Conservation (phyloP, 2,888 invertebrate genomes). For the Cistogaster globosa region DNA sequence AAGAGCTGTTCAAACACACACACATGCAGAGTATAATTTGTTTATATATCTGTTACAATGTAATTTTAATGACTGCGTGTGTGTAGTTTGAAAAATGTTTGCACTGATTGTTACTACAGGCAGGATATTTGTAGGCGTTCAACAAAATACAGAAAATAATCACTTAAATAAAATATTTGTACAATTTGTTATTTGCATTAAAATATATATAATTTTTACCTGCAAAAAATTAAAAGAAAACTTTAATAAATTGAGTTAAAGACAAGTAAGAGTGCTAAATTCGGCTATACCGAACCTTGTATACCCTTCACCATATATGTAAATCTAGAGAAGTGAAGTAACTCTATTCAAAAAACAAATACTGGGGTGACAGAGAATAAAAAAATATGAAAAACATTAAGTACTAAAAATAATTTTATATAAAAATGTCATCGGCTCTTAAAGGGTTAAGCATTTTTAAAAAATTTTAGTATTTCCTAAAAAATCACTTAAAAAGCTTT, state of each 20-base stretch:
- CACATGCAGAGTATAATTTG: neutral
- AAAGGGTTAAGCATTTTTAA: too few species aligned
- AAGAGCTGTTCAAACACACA: neutral
- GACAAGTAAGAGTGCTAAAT: neutral
- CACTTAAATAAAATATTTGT: constrained; percentile 27
- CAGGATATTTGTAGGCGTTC: constrained; percentile 70
- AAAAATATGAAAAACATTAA: too few species aligned
- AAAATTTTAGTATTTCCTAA: too few species aligned
- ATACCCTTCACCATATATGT: too few species aligned
- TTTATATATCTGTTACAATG: constrained; percentile 26
- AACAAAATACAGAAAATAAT: constrained; percentile 35
- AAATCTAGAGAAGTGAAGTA: too few species aligned
- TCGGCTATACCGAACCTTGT: too few species aligned
- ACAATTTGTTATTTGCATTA: constrained; percentile 36
- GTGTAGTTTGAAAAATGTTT: constrained; percentile 59
- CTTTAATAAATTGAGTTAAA: constrained; percentile 14
- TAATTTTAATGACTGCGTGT: constrained; percentile 64
- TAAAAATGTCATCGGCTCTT: too few species aligned
- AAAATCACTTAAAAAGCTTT: too few species aligned
- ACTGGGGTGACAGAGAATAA: too few species aligned
- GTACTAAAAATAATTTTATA: too few species aligned
- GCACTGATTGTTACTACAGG: constrained; percentile 48
- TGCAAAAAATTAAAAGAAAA: constrained; percentile 22
- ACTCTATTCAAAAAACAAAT: too few species aligned
- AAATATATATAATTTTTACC: constrained; percentile 15